phyloP scores from a whole-genome alignment of 2,888 invertebrate genomes.

The Dyspetes luteomarginatus region DNA sequence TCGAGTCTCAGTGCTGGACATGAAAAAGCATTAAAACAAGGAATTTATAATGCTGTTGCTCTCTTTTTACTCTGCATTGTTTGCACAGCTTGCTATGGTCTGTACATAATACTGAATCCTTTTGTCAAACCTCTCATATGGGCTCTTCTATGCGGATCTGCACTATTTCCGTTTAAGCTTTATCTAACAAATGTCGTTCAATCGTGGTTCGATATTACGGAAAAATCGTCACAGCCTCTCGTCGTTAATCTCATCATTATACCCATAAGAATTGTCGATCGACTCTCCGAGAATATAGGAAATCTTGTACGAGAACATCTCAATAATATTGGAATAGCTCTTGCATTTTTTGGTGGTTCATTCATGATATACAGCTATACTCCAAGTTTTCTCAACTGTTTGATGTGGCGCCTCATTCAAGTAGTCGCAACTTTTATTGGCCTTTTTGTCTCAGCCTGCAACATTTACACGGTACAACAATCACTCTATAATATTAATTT shows the following conservation, averaged over 20 bases:
- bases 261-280: conserved; percentile 91
- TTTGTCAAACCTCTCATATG: conserved; percentile 97
- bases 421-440: conserved; percentile 84
- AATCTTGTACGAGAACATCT: conserved; percentile 88
- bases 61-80: conserved; percentile 89
- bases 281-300: conserved; percentile 90
- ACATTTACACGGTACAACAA: conserved; percentile 85
- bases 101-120: conserved; percentile 94
- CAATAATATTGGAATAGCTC: conserved; percentile 84
- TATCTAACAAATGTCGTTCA: conserved; percentile 90
- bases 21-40: conserved; percentile 95
- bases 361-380: conserved; percentile 89
- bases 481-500: no score
- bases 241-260: conserved; percentile 86
- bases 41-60: conserved; percentile 95
- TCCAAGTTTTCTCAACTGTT: conserved; percentile 86
- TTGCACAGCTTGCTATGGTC: conserved; percentile 89
- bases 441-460: conserved; percentile 85
- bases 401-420: conserved; percentile 85
- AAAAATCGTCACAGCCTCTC: conserved; percentile 88
- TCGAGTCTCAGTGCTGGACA: conserved; percentile 90
- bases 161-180: conserved; percentile 97
- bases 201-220: conserved; percentile 90
- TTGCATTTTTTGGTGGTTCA: conserved; percentile 82
- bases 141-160: conserved; percentile 98